A percentile compares a stretch with the other conserved stretches of the same genome.
Evolutionary conservation across 1,140 invertebrate genomes (phyloP).

Genomic region (Chlorops oryzae): DNA sequence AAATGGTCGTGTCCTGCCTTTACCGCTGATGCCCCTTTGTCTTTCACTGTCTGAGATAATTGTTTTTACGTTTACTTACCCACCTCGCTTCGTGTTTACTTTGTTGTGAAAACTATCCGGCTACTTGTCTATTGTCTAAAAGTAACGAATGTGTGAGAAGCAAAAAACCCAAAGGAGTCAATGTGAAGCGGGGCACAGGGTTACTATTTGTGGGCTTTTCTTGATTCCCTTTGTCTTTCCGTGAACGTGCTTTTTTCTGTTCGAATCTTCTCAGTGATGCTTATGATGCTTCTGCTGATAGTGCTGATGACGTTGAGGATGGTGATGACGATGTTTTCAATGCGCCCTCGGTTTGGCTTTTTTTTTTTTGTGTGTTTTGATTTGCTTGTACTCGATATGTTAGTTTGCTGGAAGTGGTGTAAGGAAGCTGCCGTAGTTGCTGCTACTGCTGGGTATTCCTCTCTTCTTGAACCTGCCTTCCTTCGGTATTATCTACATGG

Average conservation of each 20-base stretch:
- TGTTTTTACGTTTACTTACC: slow-evolving; percentile 5
- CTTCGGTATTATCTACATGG: slow-evolving; percentile 9
- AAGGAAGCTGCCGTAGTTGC: background rate
- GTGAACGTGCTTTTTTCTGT: background rate
- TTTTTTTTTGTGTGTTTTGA: too few relatives aligned
- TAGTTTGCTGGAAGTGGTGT: too few relatives aligned
- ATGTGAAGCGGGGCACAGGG: too few relatives aligned
- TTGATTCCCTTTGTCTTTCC: too few relatives aligned
- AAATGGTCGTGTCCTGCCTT: background rate
- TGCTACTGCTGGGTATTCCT: background rate
- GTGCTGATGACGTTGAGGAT: background rate
- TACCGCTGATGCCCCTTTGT: background rate
- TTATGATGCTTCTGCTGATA: background rate
- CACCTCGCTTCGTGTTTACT: background rate
- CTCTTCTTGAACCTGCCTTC: background rate
- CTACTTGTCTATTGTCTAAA: too few relatives aligned
- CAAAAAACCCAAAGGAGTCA: too few relatives aligned
- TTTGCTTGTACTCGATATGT: too few relatives aligned
- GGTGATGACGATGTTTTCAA: slow-evolving; percentile 4
- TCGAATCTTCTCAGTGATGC: background rate
- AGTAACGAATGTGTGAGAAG: too few relatives aligned
- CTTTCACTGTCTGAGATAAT: slow-evolving; percentile 13
- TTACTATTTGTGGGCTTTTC: too few relatives aligned
- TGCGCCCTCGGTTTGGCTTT: slow-evolving; percentile 8
- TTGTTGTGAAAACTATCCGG: slow-evolving; percentile 8